A percentile compares a stretch with the other conserved stretches of the same genome.
Conservation (phyloP, 2,888 invertebrate species). For the Synanthedon andrenaeformis region DNA sequence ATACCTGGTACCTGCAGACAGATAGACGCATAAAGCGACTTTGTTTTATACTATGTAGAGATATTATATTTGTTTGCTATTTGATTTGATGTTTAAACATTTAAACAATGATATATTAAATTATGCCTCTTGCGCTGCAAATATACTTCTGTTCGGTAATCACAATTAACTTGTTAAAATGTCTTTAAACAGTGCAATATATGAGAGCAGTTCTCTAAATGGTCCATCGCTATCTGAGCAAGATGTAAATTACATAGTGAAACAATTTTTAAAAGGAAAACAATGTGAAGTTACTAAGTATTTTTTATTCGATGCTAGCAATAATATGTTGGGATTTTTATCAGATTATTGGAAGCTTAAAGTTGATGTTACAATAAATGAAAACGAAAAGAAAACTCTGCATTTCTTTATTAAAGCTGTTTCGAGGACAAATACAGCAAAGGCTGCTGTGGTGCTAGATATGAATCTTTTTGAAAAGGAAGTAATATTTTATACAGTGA, state of each 20-base stretch:
- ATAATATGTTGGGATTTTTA: constrained; percentile 54
- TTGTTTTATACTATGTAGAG: no score
- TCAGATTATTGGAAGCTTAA: constrained; percentile 54
- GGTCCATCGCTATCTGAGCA: no score
- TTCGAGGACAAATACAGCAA: constrained; percentile 39
- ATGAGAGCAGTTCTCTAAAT: no score
- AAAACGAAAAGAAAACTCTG: constrained; percentile 17
- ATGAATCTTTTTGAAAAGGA: constrained; percentile 45
- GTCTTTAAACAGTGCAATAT: background rate
- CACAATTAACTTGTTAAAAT: background rate
- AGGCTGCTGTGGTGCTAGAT: constrained; percentile 48
- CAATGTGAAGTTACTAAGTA: constrained; percentile 19
- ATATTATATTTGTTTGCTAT: no score
- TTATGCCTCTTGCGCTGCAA: background rate
- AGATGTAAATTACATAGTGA: no score
- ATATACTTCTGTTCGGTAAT: no score
- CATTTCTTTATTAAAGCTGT: constrained; percentile 50
- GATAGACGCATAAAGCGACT: no score
- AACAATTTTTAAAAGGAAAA: constrained; percentile 11
- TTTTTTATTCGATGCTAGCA: constrained; percentile 34
- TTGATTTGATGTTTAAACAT: background rate
- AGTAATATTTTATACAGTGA: constrained; percentile 33
- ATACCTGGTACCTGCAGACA: no score
- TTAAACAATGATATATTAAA: background rate
- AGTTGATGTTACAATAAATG: constrained; percentile 20